Percentiles rank a stretch among this genome's conserved stretches.
Conservation (phyloP, 2,797 vertebrate species). For the Taenioides sp. region DNA sequence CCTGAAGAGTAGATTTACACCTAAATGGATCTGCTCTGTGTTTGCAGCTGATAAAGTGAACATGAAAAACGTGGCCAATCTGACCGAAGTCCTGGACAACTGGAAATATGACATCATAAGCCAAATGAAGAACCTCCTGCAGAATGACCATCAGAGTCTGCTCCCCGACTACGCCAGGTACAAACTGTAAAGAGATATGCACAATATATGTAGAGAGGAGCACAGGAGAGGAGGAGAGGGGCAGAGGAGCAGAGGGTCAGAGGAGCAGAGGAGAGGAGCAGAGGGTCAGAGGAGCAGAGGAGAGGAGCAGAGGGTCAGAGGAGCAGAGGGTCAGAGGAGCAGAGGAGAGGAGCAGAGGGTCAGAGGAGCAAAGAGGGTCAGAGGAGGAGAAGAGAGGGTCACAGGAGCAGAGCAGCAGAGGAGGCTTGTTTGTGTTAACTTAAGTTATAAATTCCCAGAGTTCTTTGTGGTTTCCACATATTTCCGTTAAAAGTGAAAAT, state of each 20-base stretch:
- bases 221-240: neutral
- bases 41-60: constrained; percentile 75
- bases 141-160: constrained; percentile 78
- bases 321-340: no score
- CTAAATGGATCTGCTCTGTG: neutral
- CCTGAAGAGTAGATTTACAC: no score
- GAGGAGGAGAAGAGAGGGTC: no score
- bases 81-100: constrained; percentile 80
- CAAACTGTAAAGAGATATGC: no score
- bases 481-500: constrained; percentile 34
- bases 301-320: no score
- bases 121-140: constrained; percentile 73
- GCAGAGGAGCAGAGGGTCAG: no score
- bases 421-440: no score
- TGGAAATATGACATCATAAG: constrained; percentile 81
- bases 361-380: no score
- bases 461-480: constrained; percentile 2
- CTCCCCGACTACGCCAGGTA: constrained; percentile 83
- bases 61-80: constrained; percentile 76
- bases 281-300: no score
- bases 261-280: neutral
- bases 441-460: neutral
- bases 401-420: no score
- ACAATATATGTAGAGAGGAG: neutral
- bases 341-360: no score